Conservation (phyloP, 2,888 invertebrate genomes). For the Tricholauxania praeusta region DNA sequence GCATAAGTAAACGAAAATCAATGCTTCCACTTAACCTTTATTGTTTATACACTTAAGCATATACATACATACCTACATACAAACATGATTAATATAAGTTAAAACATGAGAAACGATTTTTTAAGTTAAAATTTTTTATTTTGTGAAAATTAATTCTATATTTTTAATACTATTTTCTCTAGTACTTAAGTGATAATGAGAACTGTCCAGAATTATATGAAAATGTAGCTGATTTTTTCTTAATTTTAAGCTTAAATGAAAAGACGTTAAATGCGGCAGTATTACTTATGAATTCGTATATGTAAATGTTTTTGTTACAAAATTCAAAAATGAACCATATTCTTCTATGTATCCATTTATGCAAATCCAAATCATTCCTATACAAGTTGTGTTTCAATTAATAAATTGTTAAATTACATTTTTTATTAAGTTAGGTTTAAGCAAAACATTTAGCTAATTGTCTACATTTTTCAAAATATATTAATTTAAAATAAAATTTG, state of each 20-base stretch:
- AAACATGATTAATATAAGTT: no score
- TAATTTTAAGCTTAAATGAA: not conserved
- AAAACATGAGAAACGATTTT: no score
- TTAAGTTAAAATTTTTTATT: no score
- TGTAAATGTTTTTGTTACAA: constrained; percentile 28
- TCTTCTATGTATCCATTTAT: not conserved
- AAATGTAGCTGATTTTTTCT: no score
- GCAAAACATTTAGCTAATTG: no score
- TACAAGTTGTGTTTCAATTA: not conserved
- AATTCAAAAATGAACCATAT: not conserved
- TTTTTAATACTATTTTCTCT: not conserved
- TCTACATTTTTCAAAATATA: no score
- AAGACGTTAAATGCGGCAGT: constrained; percentile 52
- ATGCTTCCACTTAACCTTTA: constrained; percentile 24
- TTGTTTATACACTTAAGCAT: constrained; percentile 15
- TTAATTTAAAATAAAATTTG: no score
- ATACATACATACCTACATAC: no score
- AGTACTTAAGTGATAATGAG: constrained; percentile 18
- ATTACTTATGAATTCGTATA: constrained; percentile 52
- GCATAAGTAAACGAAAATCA: constrained; percentile 5
- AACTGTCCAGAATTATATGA: no score
- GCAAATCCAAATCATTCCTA: not conserved
- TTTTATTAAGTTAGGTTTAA: no score
- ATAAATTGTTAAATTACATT: no score
- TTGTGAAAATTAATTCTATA: no score